Conservation (phyloP, 2,888 invertebrate genomes). For the Frankliniella intonsa region DNA sequence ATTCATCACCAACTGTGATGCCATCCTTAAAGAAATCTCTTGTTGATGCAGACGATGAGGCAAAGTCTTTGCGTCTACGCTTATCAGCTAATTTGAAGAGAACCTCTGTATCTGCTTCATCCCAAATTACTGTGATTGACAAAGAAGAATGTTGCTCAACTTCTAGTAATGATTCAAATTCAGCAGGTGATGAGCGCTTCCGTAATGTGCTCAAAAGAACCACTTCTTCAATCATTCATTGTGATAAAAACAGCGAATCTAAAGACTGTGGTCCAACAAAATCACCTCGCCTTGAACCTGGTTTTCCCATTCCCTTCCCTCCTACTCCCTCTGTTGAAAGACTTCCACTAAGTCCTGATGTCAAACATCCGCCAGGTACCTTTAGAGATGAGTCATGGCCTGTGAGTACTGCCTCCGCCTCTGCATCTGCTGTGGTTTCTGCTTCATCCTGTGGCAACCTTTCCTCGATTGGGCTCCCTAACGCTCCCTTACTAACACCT, state of each 20-base stretch:
- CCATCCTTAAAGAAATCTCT: neutral
- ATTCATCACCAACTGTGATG: neutral
- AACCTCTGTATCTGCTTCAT: neutral
- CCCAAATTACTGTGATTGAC: neutral
- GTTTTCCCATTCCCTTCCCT: neutral
- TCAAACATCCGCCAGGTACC: conserved; percentile 24
- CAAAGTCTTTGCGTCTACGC: neutral
- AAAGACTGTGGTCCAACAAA: neutral
- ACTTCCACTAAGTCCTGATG: neutral
- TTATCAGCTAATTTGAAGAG: neutral
- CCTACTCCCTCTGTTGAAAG: neutral
- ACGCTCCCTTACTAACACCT: neutral
- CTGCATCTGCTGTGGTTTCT: conserved; percentile 29
- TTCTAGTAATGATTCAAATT: neutral
- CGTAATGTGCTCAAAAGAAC: conserved; percentile 7
- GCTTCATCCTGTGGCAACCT: conserved; percentile 14
- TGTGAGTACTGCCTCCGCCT: conserved; percentile 32
- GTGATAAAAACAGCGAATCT: neutral
- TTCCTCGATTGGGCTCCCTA: neutral
- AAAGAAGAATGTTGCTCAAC: neutral
- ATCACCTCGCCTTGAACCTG: neutral
- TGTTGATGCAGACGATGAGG: conserved; percentile 12
- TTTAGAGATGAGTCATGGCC: conserved; percentile 27
- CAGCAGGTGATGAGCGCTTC: conserved; percentile 17
- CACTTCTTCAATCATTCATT: neutral